Evolutionary conservation across 2,888 invertebrate genomes (phyloP), one percentile per base, ranked within the genome.

Genomic region (Meiosimyza decipiens): DNA sequence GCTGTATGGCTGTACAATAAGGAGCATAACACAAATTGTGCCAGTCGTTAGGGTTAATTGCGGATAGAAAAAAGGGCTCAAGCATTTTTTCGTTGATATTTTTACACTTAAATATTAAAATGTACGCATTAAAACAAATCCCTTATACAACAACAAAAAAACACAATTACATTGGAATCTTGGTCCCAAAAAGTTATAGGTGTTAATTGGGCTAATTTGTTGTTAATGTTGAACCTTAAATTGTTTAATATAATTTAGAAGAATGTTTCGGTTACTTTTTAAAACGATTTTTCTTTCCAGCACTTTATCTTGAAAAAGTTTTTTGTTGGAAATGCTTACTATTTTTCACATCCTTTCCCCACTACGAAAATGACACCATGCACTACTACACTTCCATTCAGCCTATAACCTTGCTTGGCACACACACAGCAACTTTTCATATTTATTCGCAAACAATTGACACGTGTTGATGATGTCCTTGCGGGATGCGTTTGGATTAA

Each of bases 391-490:
- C 22, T 18, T 22, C 33, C 15, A 49, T 28, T 65, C 51, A 28
- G 22, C 22, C 64, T 15, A 28, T 28, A 28, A 28, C 28, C 28
- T 28, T 28, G 28, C 28, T 4, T 1, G 16, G 18, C 64, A 49
- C 16, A 3, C 64, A 47, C 18, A 50, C 15, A 33, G 7, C 55
- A 57, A 18, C 47, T 40, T 51, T 40, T 69, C n/a, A 49, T 71
- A 51, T 57, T 65, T 64, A 70, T 66, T 65, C 62, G 71, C 77
- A 80, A 80, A 80, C 81, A 83, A 83, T 81, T 71, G 83, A 80
- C 83, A 83, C 83, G 83, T 83, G 83, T 81, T 78, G 76, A 72
- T 64, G 74, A 71, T 75, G 77, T 78, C 74, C 76, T 75, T 77
- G 74, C 72, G 75, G 76, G 54, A 67, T 74, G 74, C 75, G 73